Evolutionary conservation across 2,888 invertebrate genomes (phyloP).

Genomic region (Lasioglossum calceatum): DNA sequence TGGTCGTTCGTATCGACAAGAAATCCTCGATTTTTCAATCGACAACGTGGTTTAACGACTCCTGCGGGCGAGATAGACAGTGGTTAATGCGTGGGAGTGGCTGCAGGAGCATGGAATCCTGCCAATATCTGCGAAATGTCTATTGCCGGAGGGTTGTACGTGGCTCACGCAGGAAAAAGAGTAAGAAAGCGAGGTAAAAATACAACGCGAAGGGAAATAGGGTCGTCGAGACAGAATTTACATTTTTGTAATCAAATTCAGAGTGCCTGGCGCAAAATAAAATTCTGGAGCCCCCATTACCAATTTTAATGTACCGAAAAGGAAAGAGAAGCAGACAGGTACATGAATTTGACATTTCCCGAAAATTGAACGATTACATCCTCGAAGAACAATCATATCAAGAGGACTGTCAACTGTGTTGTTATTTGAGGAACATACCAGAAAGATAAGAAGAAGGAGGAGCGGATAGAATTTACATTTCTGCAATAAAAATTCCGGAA

Average conservation of each 20-base stretch:
- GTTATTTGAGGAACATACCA: too few relatives aligned
- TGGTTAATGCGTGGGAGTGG: conserved; percentile 60
- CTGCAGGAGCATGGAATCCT: conserved; percentile 63
- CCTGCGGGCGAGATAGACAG: background rate
- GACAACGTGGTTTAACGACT: conserved; percentile 55
- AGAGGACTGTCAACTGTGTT: too few relatives aligned
- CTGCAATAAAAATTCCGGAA: background rate
- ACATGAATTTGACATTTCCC: background rate
- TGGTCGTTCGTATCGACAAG: background rate
- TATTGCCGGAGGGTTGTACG: conserved; percentile 49
- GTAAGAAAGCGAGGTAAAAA: background rate
- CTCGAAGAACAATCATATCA: too few relatives aligned
- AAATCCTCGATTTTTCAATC: conserved; percentile 4
- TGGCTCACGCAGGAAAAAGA: background rate
- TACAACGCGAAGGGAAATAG: background rate
- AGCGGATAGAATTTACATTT: background rate
- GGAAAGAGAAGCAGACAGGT: background rate
- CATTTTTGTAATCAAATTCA: background rate
- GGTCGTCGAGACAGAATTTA: background rate
- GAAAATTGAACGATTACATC: background rate
- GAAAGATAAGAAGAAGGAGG: too few relatives aligned
- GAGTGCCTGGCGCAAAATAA: background rate
- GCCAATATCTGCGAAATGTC: conserved; percentile 70
- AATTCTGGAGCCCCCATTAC: background rate
- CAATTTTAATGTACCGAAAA: background rate